Evolutionary conservation across 2,113 vertebrate genomes (phyloP).

Genomic region (Kryptolebias marmoratus): DNA sequence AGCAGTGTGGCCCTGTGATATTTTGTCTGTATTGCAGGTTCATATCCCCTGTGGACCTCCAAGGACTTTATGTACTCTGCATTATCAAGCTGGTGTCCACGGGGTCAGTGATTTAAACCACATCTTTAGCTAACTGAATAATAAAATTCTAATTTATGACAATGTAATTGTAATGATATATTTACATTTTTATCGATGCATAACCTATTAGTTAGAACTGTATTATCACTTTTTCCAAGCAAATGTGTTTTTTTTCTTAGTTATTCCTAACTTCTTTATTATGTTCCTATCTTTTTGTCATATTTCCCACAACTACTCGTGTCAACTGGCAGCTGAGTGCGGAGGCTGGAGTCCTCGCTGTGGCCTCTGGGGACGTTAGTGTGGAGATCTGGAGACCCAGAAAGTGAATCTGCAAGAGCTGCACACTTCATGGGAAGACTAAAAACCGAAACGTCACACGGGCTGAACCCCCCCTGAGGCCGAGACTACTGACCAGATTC

Average conservation of each 20-base stretch:
- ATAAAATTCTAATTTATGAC: no score
- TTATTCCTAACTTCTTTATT: not conserved
- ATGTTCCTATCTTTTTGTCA: not conserved
- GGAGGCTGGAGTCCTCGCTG: constrained; percentile 85
- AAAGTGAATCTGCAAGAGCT: constrained; percentile 67
- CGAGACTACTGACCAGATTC: no score
- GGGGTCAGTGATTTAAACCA: constrained; percentile 77
- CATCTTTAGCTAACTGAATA: not conserved
- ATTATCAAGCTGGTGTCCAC: constrained; percentile 7
- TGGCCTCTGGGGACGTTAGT: constrained; percentile 83
- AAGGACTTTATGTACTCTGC: constrained; percentile 83
- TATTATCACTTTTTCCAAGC: no score
- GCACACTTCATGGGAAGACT: no score
- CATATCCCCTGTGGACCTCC: constrained; percentile 90
- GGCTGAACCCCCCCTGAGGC: no score
- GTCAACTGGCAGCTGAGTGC: constrained; percentile 83
- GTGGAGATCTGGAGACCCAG: constrained; percentile 87
- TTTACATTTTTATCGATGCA: no score
- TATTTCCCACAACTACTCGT: not conserved
- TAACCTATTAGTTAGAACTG: no score
- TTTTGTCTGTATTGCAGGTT: constrained; percentile 74
- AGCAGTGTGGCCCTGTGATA: not conserved
- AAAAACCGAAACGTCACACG: no score
- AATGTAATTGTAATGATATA: no score
- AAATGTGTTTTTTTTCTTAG: no score